phyloP scores from a whole-genome alignment of 2,888 invertebrate genomes.

The Amphimallon solstitiale region DNA sequence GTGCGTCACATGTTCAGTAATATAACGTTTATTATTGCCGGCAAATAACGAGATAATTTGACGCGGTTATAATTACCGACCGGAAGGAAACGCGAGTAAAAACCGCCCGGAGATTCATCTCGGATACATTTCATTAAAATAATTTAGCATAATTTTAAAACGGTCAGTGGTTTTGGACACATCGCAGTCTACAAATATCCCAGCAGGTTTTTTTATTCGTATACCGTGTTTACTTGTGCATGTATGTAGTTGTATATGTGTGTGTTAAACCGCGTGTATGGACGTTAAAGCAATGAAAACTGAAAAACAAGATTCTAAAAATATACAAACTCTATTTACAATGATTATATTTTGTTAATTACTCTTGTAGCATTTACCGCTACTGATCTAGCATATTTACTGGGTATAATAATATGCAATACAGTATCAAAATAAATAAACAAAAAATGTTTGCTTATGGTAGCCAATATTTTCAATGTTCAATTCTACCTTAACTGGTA shows the following conservation, averaged over 20 bases:
- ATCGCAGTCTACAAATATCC: constrained; percentile 17
- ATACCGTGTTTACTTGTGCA: not conserved
- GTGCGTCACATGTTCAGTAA: constrained; percentile 48
- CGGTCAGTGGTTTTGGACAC: constrained; percentile 53
- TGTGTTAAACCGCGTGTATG: not conserved
- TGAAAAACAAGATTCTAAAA: not conserved
- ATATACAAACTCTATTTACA: not conserved
- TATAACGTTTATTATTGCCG: constrained; percentile 57
- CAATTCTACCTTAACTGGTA: no score
- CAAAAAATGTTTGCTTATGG: no score
- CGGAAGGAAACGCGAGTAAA: constrained; percentile 65
- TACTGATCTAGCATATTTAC: no score
- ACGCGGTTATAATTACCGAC: constrained; percentile 62
- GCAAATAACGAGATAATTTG: constrained; percentile 62
- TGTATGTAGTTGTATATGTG: not conserved
- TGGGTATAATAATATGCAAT: no score
- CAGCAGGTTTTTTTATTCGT: no score
- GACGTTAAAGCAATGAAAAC: not conserved
- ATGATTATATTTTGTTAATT: not conserved
- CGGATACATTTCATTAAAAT: constrained; percentile 64
- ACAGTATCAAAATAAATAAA: no score
- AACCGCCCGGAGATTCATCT: constrained; percentile 64
- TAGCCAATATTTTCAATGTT: no score
- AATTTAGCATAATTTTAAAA: constrained; percentile 62
- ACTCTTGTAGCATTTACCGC: no score